Evolutionary conservation across 2,113 vertebrate species (phyloP).

Genomic region (Erpornis zantholeuca): DNA sequence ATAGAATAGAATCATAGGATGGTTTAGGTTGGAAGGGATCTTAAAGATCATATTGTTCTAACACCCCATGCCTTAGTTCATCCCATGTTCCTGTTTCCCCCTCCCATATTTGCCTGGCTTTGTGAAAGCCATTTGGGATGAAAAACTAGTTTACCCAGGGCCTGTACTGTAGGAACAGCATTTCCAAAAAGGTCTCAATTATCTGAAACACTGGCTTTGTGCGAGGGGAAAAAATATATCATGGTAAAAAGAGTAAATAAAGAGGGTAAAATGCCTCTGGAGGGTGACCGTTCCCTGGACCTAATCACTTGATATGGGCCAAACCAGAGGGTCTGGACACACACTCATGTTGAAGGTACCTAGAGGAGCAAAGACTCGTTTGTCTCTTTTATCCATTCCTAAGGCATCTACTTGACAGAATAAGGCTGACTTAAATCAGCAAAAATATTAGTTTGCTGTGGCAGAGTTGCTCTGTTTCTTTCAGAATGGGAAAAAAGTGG

Average conservation of each 20-base stretch:
- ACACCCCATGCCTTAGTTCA: background rate
- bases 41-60: background rate
- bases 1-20: background rate
- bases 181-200: background rate
- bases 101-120: background rate
- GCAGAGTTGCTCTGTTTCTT: background rate
- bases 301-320: background rate
- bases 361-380: background rate
- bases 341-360: fast-evolving
- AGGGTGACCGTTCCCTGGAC: background rate
- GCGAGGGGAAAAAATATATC: background rate
- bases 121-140: background rate
- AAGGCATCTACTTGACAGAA: background rate
- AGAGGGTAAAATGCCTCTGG: background rate
- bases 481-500: background rate
- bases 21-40: background rate
- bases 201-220: background rate
- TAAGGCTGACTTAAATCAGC: background rate
- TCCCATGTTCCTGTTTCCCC: background rate
- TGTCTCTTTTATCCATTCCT: background rate
- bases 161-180: background rate
- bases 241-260: background rate
- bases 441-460: background rate
- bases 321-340: background rate
- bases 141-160: background rate